A percentile compares a stretch with the other conserved stretches of the same genome.
These are phyloP conservation scores for Dermatophagoides farinae DNA, from an alignment of 1,140 invertebrate species.

Conservation along the genomic window DNA sequence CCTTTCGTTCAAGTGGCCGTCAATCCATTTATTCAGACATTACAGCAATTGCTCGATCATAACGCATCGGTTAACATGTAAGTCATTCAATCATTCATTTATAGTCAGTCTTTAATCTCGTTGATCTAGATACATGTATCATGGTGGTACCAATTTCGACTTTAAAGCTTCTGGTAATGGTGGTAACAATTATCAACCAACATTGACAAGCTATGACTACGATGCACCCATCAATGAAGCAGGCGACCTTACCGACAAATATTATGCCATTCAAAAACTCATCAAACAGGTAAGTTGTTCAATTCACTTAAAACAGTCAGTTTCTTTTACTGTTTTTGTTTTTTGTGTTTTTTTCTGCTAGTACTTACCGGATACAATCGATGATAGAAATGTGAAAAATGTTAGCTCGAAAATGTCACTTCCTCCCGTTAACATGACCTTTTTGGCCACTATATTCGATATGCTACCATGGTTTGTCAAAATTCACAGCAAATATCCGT, in stretches of 20 bases:
- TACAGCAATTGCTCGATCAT: conserved; percentile 41
- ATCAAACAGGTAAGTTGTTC: conserved; percentile 24
- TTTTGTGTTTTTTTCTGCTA: background rate
- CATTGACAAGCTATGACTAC: conserved; percentile 32
- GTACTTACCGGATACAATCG: conserved; percentile 2
- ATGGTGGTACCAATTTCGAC: conserved; percentile 17
- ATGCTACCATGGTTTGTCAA: background rate
- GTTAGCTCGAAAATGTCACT: background rate
- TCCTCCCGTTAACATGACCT: background rate
- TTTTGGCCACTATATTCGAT: background rate
- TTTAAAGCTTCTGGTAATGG: conserved; percentile 22
- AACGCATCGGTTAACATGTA: conserved; percentile 57
- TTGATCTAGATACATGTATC: conserved; percentile 15
- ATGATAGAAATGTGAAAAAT: background rate
- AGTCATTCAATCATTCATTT: background rate
- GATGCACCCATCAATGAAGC: conserved; percentile 31
- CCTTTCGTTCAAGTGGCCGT: conserved; percentile 21
- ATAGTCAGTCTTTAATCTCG: too few relatives aligned
- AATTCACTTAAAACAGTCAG: background rate
- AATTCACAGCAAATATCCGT: conserved; percentile 15
- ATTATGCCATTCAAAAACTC: conserved; percentile 25
- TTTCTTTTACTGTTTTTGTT: background rate
- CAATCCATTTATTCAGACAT: conserved; percentile 31
- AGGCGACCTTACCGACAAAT: conserved; percentile 31
- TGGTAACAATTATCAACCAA: conserved; percentile 16